These are phyloP conservation scores for Prenolepis imparis DNA, from an alignment of 2,888 invertebrate genomes.

Conservation along the genomic window DNA sequence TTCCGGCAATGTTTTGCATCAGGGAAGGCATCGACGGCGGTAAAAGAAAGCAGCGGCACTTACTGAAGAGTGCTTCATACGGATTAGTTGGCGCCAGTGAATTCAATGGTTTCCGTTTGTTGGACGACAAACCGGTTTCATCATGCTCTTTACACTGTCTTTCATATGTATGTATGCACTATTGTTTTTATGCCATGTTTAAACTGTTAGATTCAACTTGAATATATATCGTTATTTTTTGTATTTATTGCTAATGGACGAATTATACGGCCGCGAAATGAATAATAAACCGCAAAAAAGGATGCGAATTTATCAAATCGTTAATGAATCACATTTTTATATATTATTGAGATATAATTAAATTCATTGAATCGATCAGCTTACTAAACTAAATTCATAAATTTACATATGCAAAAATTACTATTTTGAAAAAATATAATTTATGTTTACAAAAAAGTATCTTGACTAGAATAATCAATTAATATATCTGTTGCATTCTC, in stretches of 20 bases:
- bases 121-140: slow-evolving; percentile 65
- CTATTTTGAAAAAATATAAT: neutral
- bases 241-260: neutral
- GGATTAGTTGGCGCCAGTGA: slow-evolving; percentile 77
- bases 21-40: slow-evolving; percentile 65
- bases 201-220: neutral
- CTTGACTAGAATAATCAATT: neutral
- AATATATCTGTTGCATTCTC: neutral
- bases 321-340: slow-evolving; percentile 73
- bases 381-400: neutral
- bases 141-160: slow-evolving; percentile 26
- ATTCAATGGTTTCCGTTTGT: slow-evolving; percentile 67
- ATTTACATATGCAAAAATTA: neutral
- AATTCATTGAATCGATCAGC: slow-evolving; percentile 67
- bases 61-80: slow-evolving; percentile 68
- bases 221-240: neutral
- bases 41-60: slow-evolving; percentile 67
- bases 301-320: neutral
- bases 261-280: neutral
- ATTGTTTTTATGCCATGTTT: neutral
- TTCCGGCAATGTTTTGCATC: slow-evolving; percentile 77
- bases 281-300: neutral
- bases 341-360: slow-evolving; percentile 74
- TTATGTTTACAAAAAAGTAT: neutral
- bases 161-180: neutral